Percentiles rank a stretch among this genome's conserved stretches.
phyloP scores from a whole-genome alignment of 2,113 vertebrate species.

The Typhlomys cinereus region DNA sequence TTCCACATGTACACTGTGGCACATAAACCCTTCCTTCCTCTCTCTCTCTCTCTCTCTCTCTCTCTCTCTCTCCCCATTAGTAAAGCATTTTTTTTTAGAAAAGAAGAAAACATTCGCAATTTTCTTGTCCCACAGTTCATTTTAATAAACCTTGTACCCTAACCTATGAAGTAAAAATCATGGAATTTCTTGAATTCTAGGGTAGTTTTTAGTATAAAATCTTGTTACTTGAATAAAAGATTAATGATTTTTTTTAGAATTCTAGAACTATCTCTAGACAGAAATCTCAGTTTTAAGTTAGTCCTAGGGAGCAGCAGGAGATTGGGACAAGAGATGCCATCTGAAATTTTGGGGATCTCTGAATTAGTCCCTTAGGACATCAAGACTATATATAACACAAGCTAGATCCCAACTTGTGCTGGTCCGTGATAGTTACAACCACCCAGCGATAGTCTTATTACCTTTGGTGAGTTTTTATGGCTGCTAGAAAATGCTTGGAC shows the following conservation, averaged over 20 bases:
- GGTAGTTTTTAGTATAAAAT: constrained; percentile 48
- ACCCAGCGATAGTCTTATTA: background rate
- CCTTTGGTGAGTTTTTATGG: background rate
- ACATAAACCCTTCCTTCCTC: too few species aligned
- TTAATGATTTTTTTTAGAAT: background rate
- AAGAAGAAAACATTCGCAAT: background rate
- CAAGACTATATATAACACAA: background rate
- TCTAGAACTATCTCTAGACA: background rate
- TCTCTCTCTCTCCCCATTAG: too few species aligned
- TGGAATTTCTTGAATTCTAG: background rate
- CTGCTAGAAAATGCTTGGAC: background rate
- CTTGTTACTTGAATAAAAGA: background rate
- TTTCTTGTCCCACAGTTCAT: background rate
- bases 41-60: too few species aligned
- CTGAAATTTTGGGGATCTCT: background rate
- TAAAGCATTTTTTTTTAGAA: too few species aligned
- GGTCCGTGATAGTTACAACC: background rate
- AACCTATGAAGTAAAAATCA: background rate
- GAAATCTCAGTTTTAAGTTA: background rate
- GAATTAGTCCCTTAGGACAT: background rate
- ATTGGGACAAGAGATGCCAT: background rate
- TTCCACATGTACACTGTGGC: too few species aligned
- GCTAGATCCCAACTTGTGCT: background rate
- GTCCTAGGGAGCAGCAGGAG: background rate
- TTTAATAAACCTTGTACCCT: background rate